phyloP scores from a whole-genome alignment of 2,888 invertebrate genomes.

The Synanthedon tipuliformis region DNA sequence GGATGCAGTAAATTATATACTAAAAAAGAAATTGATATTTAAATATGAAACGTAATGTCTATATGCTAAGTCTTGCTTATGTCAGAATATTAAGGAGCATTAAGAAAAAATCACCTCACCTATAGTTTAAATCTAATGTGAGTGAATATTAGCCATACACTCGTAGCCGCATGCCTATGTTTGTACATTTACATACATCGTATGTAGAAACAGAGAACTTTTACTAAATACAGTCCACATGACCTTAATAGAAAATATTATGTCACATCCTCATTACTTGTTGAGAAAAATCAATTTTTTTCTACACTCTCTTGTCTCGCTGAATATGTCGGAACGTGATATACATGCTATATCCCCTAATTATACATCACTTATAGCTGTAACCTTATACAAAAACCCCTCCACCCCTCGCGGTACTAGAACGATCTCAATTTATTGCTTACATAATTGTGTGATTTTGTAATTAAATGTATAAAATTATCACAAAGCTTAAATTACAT shows the following conservation, averaged over 20 bases:
- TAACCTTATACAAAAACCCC: slow-evolving; percentile 21
- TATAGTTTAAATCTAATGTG: too few relatives aligned
- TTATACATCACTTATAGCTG: slow-evolving; percentile 19
- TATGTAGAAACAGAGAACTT: slow-evolving; percentile 7
- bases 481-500: slow-evolving; percentile 21
- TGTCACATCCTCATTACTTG: too few relatives aligned
- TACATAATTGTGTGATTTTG: slow-evolving; percentile 17
- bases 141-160: slow-evolving; percentile 1
- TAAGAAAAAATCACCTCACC: neutral
- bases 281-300: too few relatives aligned
- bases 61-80: neutral
- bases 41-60: neutral
- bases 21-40: neutral
- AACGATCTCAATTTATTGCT: slow-evolving; percentile 26
- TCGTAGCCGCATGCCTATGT: slow-evolving; percentile 27
- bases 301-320: too few relatives aligned
- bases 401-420: neutral
- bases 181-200: slow-evolving; percentile 5
- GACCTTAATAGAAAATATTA: too few relatives aligned
- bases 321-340: too few relatives aligned
- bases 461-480: slow-evolving; percentile 16
- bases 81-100: neutral
- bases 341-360: too few relatives aligned
- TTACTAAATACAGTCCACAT: too few relatives aligned
- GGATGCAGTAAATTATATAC: neutral